Evolutionary conservation across 1,140 invertebrate species (phyloP).

Genomic region (Acyrthosiphon pisum): DNA sequence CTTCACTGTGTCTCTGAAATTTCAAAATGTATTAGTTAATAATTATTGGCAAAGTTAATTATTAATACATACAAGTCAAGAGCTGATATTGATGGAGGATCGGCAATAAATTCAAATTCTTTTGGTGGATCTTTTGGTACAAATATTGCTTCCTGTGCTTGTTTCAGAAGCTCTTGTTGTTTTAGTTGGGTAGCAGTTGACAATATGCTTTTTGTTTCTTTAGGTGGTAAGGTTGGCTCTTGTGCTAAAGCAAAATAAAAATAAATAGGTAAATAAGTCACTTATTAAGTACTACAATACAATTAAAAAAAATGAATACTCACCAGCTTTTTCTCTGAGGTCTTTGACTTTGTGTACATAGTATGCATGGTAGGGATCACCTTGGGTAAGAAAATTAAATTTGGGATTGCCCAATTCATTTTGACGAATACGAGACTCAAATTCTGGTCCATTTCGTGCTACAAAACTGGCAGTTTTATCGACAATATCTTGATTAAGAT

Average conservation of each 20-base stretch:
- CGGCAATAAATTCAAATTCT: constrained; percentile 97
- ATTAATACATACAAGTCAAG: constrained; percentile 71
- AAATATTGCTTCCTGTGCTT: constrained; percentile 81
- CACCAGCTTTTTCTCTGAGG: constrained; percentile 88
- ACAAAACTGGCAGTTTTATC: constrained; percentile 99
- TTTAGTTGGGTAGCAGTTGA: constrained; percentile 79
- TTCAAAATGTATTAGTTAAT: constrained; percentile 41
- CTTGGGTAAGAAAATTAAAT: constrained; percentile 95
- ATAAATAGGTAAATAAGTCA: not conserved
- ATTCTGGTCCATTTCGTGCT: constrained; percentile 97
- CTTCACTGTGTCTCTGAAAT: constrained; percentile 92
- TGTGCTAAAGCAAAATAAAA: constrained; percentile 48
- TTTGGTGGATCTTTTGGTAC: constrained; percentile 93
- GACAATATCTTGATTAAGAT: constrained; percentile 83
- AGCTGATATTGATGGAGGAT: constrained; percentile 98
- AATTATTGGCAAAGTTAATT: constrained; percentile 53
- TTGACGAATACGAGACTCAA: constrained; percentile 94
- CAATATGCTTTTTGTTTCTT: constrained; percentile 63
- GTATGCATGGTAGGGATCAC: constrained; percentile 98
- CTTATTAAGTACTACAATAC: not conserved
- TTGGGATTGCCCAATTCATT: constrained; percentile 98
- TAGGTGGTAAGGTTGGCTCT: constrained; percentile 59
- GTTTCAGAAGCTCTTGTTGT: constrained; percentile 88
- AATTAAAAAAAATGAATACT: not conserved
- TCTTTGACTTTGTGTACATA: constrained; percentile 98